Percentiles rank a stretch among this genome's conserved stretches.
Conservation (phyloP, 2,888 invertebrate species). For the Peribatodes rhomboidaria region DNA sequence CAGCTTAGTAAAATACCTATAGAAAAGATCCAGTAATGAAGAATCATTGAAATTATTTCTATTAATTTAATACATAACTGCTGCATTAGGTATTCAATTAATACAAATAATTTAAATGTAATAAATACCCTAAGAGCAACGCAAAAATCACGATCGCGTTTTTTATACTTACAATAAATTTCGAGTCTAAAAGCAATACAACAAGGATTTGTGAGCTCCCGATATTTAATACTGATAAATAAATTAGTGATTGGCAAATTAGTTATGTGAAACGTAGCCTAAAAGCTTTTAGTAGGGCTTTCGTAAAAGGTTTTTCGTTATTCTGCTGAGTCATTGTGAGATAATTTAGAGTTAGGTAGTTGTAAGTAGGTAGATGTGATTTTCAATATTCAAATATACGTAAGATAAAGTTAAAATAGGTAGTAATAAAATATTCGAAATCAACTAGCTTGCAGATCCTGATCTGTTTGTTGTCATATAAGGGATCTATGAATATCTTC, state of each 20-base stretch:
- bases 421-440: no score
- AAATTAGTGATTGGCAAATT: slow-evolving; percentile 32
- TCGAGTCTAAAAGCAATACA: slow-evolving; percentile 12
- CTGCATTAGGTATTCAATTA: no score
- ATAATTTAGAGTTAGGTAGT: no score
- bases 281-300: slow-evolving; percentile 26
- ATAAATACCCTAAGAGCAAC: slow-evolving; percentile 10
- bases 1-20: no score
- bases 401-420: no score
- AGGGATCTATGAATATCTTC: no score
- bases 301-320: slow-evolving; percentile 3
- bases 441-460: no score
- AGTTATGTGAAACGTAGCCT: slow-evolving; percentile 14
- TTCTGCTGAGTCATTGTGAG: no score
- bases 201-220: slow-evolving; percentile 23
- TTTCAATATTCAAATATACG: no score
- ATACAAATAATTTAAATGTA: no score
- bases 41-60: slow-evolving; percentile 9
- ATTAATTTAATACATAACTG: slow-evolving; percentile 5
- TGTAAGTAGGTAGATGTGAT: no score
- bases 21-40: neutral
- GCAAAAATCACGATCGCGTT: slow-evolving; percentile 23
- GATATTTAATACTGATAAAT: slow-evolving; percentile 30
- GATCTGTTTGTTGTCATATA: no score
- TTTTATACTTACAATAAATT: slow-evolving; percentile 11